A percentile compares a stretch with the other conserved stretches of the same genome.
These are phyloP conservation scores for Tenthredo livida DNA, from an alignment of 2,888 invertebrate species.

Conservation along the genomic window DNA sequence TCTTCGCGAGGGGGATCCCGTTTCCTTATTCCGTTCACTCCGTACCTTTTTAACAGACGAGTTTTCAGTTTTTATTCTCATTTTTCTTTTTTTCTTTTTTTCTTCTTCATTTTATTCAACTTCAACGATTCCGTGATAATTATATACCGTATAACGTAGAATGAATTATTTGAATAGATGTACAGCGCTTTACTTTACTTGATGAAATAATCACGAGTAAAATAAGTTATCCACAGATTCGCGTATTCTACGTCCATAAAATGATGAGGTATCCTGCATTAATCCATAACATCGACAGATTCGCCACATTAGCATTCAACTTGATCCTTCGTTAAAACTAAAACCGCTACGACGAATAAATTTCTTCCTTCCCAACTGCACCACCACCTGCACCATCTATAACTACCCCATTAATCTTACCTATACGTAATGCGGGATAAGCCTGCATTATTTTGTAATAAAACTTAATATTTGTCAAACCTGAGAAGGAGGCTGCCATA, in stretches of 20 bases:
- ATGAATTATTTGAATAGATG: neutral
- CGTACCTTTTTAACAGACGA: slow-evolving; percentile 8
- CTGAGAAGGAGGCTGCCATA: neutral
- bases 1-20: slow-evolving; percentile 9
- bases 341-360: slow-evolving; percentile 10
- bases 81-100: neutral
- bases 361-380: neutral
- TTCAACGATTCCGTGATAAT: neutral
- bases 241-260: neutral
- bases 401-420: neutral
- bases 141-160: neutral
- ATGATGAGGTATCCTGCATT: neutral
- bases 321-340: slow-evolving; percentile 11
- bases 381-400: neutral
- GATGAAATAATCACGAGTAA: neutral
- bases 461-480: slow-evolving; percentile 35
- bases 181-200: neutral
- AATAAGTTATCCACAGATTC: neutral
- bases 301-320: neutral
- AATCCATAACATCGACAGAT: neutral
- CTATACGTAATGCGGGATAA: slow-evolving; percentile 25
- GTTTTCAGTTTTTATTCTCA: neutral
- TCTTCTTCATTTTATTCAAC: neutral
- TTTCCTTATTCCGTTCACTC: slow-evolving; percentile 25
- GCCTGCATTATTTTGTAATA: slow-evolving; percentile 13